Conservation (phyloP, 2,113 vertebrate genomes). For the Toxostoma redivivum region DNA sequence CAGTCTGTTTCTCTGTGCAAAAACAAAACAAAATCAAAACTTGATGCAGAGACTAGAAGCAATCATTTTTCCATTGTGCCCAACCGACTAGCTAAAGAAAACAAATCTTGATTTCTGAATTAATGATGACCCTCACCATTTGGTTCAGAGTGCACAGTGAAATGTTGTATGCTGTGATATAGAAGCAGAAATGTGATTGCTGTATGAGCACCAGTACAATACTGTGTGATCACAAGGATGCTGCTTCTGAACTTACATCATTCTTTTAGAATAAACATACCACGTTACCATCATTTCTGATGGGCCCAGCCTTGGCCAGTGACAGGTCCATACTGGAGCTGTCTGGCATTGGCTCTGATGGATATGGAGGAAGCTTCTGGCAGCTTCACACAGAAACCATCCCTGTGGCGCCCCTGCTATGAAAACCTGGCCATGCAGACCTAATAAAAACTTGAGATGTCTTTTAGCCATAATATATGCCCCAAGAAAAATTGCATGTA, state of each 20-base stretch:
- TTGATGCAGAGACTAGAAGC: background rate
- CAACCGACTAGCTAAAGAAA: background rate
- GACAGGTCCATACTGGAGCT: background rate
- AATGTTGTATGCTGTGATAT: background rate
- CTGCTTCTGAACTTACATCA: background rate
- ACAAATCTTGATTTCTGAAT: background rate
- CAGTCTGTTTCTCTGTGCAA: background rate
- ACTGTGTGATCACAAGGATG: background rate
- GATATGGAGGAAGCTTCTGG: background rate
- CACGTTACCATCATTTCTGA: rapidly evolving
- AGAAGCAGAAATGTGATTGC: background rate
- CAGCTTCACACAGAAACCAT: background rate
- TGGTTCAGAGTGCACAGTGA: background rate
- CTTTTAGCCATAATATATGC: background rate
- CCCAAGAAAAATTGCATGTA: background rate
- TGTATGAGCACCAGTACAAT: background rate
- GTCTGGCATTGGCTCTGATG: background rate
- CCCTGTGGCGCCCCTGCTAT: background rate
- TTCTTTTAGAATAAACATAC: background rate
- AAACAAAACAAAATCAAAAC: conserved; percentile 7
- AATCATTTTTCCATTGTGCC: background rate
- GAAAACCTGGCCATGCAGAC: background rate
- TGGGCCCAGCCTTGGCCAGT: background rate
- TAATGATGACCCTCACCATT: background rate
- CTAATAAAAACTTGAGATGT: background rate